Conservation (phyloP, 2,888 invertebrate species). For the Margaritifera margaritifera region DNA sequence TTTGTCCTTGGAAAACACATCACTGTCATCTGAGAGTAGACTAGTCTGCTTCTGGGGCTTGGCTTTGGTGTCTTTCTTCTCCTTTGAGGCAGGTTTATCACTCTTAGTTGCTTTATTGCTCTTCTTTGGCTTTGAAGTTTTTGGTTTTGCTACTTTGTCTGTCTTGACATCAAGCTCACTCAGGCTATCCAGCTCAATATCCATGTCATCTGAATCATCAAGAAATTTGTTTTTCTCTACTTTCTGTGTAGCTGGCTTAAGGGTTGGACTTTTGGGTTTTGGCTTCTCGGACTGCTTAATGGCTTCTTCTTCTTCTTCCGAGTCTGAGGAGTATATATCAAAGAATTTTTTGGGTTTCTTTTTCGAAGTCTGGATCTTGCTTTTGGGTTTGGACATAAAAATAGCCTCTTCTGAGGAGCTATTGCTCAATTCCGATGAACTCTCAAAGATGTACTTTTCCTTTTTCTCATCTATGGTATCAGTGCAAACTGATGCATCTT, state of each 20-base stretch:
- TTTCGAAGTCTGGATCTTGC: conserved; percentile 18
- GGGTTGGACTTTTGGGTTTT: conserved; percentile 25
- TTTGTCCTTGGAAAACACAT: conserved; percentile 21
- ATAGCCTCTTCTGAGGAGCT: conserved; percentile 28
- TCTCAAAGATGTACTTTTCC: conserved; percentile 34
- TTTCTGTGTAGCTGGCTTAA: conserved; percentile 33
- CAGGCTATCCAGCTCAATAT: too few species aligned
- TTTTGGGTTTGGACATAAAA: conserved; percentile 22
- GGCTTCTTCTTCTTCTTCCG: conserved; percentile 35
- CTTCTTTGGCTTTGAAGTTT: conserved; percentile 29
- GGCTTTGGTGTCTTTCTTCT: conserved; percentile 23
- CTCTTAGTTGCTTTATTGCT: conserved; percentile 8
- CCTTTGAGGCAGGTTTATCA: conserved; percentile 14
- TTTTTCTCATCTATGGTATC: conserved; percentile 21
- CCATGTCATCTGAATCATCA: not conserved
- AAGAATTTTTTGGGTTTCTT: conserved; percentile 43
- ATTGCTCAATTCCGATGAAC: conserved; percentile 32
- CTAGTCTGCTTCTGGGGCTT: conserved; percentile 19
- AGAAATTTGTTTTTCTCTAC: conserved; percentile 33
- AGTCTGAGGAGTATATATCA: conserved; percentile 49
- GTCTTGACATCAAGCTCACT: too few species aligned
- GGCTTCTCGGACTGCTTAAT: not conserved
- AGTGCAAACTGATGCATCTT: conserved; percentile 14
- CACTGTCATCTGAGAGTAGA: conserved; percentile 33
- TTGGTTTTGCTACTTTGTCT: conserved; percentile 14